Percentiles rank a stretch among this genome's conserved stretches.
Evolutionary conservation across 2,888 invertebrate genomes (phyloP).

Genomic region (Theretra japonica): DNA sequence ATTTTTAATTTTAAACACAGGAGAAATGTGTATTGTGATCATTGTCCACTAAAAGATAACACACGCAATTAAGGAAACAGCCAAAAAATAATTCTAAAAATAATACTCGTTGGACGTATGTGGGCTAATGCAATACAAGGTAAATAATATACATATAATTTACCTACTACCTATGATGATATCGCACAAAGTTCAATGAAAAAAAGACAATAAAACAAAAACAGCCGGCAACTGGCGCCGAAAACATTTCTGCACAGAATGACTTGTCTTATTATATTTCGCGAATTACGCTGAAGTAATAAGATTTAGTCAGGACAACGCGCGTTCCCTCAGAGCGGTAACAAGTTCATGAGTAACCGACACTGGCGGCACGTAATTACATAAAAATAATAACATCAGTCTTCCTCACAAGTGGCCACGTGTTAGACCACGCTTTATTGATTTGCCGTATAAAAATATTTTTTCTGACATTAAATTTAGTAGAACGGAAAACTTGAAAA

Average conservation of each 20-base stretch:
- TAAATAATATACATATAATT: no score
- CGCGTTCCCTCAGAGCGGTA: background rate
- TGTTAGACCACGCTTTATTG: constrained; percentile 3
- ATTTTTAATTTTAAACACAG: no score
- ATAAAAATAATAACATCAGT: constrained; percentile 43
- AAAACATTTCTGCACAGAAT: background rate
- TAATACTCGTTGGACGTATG: no score
- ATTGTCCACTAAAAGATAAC: no score
- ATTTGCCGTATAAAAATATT: background rate
- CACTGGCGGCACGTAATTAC: constrained; percentile 38
- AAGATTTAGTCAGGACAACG: constrained; percentile 12
- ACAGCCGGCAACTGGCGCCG: background rate
- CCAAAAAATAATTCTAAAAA: no score
- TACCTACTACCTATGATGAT: no score
- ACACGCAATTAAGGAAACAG: no score
- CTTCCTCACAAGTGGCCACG: constrained; percentile 26
- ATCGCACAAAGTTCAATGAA: no score
- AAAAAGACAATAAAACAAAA: no score
- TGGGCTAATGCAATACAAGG: no score
- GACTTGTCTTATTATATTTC: constrained; percentile 1
- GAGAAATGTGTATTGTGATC: no score
- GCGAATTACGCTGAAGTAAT: constrained; percentile 5
- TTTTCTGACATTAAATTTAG: background rate
- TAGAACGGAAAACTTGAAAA: no score
- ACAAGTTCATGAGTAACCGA: constrained; percentile 26